These are phyloP conservation scores for Nasonia oneida DNA, from an alignment of 2,888 invertebrate species.

Conservation along the genomic window DNA sequence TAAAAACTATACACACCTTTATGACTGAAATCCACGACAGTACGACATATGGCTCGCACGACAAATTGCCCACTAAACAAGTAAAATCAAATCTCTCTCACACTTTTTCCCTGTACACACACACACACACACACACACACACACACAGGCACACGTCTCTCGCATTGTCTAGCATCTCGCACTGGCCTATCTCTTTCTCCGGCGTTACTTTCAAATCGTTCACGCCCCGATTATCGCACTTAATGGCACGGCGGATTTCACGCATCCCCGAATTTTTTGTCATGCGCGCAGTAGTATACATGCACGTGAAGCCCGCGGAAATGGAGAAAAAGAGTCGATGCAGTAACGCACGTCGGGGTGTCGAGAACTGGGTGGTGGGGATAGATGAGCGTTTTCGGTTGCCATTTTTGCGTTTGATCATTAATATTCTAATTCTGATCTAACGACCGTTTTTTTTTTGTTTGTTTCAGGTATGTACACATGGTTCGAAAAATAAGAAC, in stretches of 20 bases:
- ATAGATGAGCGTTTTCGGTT: slow-evolving; percentile 2
- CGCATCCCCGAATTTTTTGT: slow-evolving; percentile 78
- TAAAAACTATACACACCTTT: neutral
- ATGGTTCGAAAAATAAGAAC: too few species aligned
- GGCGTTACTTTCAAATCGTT: slow-evolving; percentile 66
- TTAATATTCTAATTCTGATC: neutral
- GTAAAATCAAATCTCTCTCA: too few species aligned
- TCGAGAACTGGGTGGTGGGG: slow-evolving; percentile 31
- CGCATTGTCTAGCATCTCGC: slow-evolving; percentile 11
- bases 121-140: neutral
- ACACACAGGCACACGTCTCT: neutral
- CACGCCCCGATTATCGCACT: slow-evolving; percentile 75
- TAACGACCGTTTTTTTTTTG: neutral
- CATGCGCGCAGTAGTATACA: neutral
- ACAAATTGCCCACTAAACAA: slow-evolving; percentile 6
- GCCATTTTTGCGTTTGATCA: too few species aligned
- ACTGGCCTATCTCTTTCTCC: slow-evolving; percentile 11
- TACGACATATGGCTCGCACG: neutral
- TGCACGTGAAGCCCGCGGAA: slow-evolving; percentile 41
- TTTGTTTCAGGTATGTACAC: slow-evolving; percentile 39
- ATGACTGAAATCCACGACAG: neutral
- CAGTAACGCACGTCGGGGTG: slow-evolving; percentile 20
- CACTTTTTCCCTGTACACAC: neutral
- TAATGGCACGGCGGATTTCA: slow-evolving; percentile 76
- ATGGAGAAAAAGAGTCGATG: slow-evolving; percentile 51